Evolutionary conservation across 2,113 vertebrate species (phyloP).

Genomic region (Isichthys henryi): DNA sequence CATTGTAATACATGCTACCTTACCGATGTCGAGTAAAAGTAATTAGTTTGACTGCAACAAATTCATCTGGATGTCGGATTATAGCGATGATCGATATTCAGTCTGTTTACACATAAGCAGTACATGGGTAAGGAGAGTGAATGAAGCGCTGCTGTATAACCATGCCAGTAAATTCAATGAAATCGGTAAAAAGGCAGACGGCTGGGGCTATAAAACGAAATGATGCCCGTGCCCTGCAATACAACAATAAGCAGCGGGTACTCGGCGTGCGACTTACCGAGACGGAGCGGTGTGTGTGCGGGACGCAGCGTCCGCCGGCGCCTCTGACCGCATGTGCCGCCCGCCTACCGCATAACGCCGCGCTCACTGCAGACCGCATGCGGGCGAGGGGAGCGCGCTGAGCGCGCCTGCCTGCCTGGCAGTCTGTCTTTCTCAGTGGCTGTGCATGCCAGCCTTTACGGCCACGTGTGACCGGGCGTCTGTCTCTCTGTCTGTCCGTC

Average conservation of each 20-base stretch:
- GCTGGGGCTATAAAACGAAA: background rate
- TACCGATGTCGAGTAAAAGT: background rate
- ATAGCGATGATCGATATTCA: background rate
- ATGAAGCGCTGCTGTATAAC: background rate
- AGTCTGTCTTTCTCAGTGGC: background rate
- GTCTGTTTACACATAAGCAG: background rate
- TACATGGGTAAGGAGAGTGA: background rate
- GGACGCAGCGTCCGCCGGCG: background rate
- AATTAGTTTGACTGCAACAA: background rate
- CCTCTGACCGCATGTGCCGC: background rate
- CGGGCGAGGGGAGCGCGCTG: conserved; percentile 7
- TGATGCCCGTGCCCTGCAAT: background rate
- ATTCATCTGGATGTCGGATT: background rate
- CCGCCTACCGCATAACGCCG: conserved; percentile 34
- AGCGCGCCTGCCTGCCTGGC: background rate
- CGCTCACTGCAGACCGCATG: conserved; percentile 49
- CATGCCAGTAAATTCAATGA: background rate
- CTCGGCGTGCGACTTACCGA: background rate
- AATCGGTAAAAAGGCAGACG: background rate
- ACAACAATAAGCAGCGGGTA: background rate
- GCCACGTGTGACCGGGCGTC: background rate
- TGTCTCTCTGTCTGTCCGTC: background rate
- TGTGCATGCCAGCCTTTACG: background rate
- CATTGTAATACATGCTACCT: background rate
- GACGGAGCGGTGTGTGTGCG: background rate